Evolutionary conservation across 2,113 vertebrate species (phyloP), one percentile per base, ranked within the genome.

Genomic region (Oryzias woworae): DNA sequence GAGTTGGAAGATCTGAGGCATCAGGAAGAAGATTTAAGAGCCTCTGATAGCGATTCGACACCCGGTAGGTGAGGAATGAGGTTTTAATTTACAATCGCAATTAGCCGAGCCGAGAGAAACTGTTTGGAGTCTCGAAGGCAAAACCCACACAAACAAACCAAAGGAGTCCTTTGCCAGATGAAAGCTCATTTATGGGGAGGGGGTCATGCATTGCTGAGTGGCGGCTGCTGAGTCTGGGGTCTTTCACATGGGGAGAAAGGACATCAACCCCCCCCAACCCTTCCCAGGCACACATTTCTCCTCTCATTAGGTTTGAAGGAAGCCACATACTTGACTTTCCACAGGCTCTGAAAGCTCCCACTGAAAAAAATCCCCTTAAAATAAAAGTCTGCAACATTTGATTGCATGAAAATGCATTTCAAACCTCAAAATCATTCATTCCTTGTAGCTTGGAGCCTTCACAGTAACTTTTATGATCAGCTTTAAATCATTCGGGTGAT

Each of bases 161-260:
- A 22, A 22, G 57, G 57, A 62, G 68, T 55, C 17, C 51, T 51
- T 56, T 53, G 61, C 31, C 5, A 67, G 66, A 77, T 72, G 54
- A 76, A 76, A 63, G 63, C 75, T 75, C 24, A 20, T 73, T 66
- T 57, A 20, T 31, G 70, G 61, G 20, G 71, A 67, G 60, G 58
- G 58, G 41, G 74, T 71, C 74, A 61, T 47, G 51, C 79, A 71
- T 78, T 57, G 24, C 71, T 78, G 58, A 84, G 73, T 72, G 69
- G 55, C 46, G 66, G 85, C 66, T 58, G 65, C 69, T 67, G 77
- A 71, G 48, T 78, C 61, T 68, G 66, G 81, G 71, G 57, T 76
- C 73, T 78, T 78, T 85, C 73, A 58, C 67, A 68, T 77, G 74
- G 75, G 45, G 69, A 71, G 75, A 81, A 70, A 75, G 58, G 59